Evolutionary conservation across 2,113 vertebrate genomes (phyloP), one percentile per base, ranked within the genome.

Genomic region (Suncus etruscus): DNA sequence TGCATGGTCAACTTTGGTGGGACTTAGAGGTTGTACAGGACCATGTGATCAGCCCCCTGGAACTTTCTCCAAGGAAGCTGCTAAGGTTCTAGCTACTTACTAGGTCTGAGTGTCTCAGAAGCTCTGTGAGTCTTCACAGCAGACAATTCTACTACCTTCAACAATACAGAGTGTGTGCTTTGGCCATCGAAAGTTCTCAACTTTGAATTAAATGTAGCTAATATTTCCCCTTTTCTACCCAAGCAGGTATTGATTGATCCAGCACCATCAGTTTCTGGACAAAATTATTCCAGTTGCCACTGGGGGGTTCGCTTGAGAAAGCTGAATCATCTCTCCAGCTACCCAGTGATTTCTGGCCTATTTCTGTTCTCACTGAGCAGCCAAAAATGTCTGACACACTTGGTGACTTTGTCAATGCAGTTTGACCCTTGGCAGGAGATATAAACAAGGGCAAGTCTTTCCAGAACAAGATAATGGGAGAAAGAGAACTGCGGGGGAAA

Each of bases 211-310:
- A 91, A 66, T 61, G 24, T 51, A 14, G 76, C 58, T 65, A 74
- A 65, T 14, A 15, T 86, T 83, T 86, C n/a, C 32, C 58, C 51
- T 76, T 86, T 45, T 18, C 16, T 82, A 18, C 20, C 78, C 45
- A 82, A 61, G 51, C 76, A 94, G 65, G 16, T 65, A 69, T 94
- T n/a, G 14, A 81, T 63, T 91, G 39, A 27, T 31, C 25, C 58
- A 58, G 72, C 6, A 82, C 74, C 63, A 50, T 82, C 54, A 66
- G 47, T 70, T 84, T 73, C 47, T 31, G 18, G 32, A 31, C 83
- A 74, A 77, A 81, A 92, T 65, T 73, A 89, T 76, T 73, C n/a
- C 48, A 75, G 22, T 31, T 1, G 9, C 20, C 32, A 58, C 54
- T 0, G 82, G 65, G 14, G 14, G 16, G 92, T 70, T 45, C 72